A percentile compares a stretch with the other conserved stretches of the same genome.
These are phyloP conservation scores for Trichomycterus rosablanca DNA, from an alignment of 2,113 vertebrate genomes.

Conservation along the genomic window DNA sequence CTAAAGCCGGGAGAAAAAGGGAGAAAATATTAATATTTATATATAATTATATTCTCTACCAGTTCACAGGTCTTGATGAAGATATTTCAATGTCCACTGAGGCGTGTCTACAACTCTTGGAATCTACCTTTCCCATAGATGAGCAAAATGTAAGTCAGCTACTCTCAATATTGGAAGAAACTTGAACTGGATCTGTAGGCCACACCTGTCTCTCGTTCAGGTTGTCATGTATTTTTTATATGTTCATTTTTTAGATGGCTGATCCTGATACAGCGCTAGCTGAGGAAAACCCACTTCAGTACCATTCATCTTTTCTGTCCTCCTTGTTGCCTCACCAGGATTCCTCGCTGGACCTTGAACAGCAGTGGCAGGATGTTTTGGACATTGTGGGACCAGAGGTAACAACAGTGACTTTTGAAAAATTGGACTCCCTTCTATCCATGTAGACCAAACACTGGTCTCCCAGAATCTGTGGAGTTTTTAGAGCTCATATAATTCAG, in stretches of 20 bases:
- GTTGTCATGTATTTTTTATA: not conserved
- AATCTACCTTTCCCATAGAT: constrained; percentile 75
- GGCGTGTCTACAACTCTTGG: constrained; percentile 82
- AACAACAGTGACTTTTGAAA: not conserved
- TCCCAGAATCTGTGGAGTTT: no score
- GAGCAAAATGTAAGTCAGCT: constrained; percentile 67
- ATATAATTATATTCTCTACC: not conserved
- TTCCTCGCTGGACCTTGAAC: constrained; percentile 78
- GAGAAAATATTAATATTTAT: no score
- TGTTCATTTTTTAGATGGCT: constrained; percentile 57
- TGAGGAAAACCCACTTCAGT: constrained; percentile 43
- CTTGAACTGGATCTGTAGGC: not conserved
- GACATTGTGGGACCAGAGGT: constrained; percentile 92
- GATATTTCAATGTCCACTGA: constrained; percentile 77
- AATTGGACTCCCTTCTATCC: no score
- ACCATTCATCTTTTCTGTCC: constrained; percentile 59
- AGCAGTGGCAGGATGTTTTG: constrained; percentile 92
- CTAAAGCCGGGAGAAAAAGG: no score
- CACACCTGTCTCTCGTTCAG: not conserved
- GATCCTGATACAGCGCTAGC: constrained; percentile 63
- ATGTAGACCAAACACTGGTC: no score
- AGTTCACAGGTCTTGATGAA: constrained; percentile 54
- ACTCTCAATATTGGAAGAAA: not conserved
- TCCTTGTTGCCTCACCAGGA: constrained; percentile 65
- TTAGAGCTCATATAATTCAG: no score